Conservation (phyloP, 2,888 invertebrate genomes). For the Apoda limacodes region DNA sequence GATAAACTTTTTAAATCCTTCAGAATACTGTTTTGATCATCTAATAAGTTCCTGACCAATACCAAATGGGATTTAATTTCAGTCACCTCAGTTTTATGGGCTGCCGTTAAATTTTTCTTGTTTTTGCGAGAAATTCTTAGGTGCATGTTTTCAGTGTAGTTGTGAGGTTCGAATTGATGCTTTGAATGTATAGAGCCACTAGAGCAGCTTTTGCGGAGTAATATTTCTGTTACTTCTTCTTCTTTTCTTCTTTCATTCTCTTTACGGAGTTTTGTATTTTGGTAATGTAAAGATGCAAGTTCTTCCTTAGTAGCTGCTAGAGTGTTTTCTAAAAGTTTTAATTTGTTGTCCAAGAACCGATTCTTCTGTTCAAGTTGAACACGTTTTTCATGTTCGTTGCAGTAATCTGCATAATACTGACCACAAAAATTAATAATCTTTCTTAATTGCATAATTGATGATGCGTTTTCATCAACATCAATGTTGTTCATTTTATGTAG, state of each 20-base stretch:
- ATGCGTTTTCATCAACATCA: conserved; percentile 22
- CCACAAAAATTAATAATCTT: conserved; percentile 35
- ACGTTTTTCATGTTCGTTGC: conserved; percentile 28
- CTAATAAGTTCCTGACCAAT: conserved; percentile 32
- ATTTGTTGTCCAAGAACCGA: conserved; percentile 34
- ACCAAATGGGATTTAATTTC: conserved; percentile 36
- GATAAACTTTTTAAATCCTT: conserved; percentile 31
- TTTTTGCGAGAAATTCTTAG: too few relatives aligned
- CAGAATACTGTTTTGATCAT: conserved; percentile 35
- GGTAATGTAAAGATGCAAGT: conserved; percentile 24
- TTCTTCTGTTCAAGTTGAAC: conserved; percentile 33
- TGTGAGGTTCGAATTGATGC: too few relatives aligned
- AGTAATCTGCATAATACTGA: conserved; percentile 34
- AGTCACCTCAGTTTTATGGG: too few relatives aligned
- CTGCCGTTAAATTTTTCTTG: conserved; percentile 3
- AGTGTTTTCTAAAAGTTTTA: conserved; percentile 32
- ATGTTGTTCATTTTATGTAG: conserved; percentile 29
- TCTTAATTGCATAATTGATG: conserved; percentile 29
- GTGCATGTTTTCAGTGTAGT: too few relatives aligned
- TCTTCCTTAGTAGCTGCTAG: conserved; percentile 26
- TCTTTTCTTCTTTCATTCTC: conserved; percentile 16
- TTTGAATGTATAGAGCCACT: too few relatives aligned
- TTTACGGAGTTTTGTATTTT: conserved; percentile 23
- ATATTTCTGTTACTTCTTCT: background rate
- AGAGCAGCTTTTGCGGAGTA: too few relatives aligned